A percentile compares a stretch with the other conserved stretches of the same genome.
These are phyloP conservation scores for Gallinago media DNA, from an alignment of 2,113 vertebrate species.

Conservation along the genomic window DNA sequence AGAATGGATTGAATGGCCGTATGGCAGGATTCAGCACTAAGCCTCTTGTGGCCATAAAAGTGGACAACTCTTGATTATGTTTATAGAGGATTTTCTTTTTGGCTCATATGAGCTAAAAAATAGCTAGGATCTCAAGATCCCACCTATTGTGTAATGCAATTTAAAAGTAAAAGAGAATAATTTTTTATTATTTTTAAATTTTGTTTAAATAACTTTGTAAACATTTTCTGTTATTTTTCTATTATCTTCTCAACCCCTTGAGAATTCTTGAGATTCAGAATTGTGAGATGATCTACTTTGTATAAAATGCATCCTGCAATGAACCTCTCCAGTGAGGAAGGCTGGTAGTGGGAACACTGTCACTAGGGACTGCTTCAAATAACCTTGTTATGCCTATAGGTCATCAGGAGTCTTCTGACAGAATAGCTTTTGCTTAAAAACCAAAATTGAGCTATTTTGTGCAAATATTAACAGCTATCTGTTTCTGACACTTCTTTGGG, in stretches of 20 bases:
- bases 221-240: not conserved
- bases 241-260: not conserved
- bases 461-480: not conserved
- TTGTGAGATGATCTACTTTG: not conserved
- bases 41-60: not conserved
- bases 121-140: not conserved
- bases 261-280: not conserved
- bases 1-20: not conserved
- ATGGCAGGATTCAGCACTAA: not conserved
- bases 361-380: not conserved
- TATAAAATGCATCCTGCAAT: not conserved
- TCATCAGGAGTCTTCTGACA: not conserved
- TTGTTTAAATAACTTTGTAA: not conserved
- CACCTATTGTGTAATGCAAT: not conserved
- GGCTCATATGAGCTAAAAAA: not conserved
- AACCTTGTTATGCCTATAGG: not conserved
- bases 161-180: not conserved
- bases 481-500: not conserved
- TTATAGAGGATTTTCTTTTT: not conserved
- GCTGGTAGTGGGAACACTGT: not conserved
- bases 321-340: not conserved
- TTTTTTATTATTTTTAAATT: not conserved
- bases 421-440: not conserved
- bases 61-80: not conserved
- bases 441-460: not conserved